phyloP scores from a whole-genome alignment of 1,140 invertebrate genomes.

The Agraylea sexmaculata region DNA sequence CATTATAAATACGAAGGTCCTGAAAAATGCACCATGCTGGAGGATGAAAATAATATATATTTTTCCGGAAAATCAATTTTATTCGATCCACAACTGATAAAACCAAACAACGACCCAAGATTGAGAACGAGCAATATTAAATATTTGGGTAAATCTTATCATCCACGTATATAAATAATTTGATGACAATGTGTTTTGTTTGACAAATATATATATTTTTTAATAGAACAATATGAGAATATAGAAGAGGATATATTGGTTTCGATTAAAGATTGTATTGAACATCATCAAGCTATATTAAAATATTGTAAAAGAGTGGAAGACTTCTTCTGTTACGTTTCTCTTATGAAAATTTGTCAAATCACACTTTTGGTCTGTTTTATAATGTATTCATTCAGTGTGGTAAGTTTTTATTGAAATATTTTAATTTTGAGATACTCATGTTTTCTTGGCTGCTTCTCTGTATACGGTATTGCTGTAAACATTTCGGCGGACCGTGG shows the following conservation, averaged over 20 bases:
- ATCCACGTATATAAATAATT: constrained; percentile 1
- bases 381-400: constrained; percentile 17
- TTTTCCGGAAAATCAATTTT: constrained; percentile 11
- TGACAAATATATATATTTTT: not conserved
- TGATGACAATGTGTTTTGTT: not conserved
- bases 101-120: not conserved
- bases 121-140: not conserved
- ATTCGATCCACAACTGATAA: constrained; percentile 6
- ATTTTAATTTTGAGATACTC: not conserved
- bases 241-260: constrained; percentile 6
- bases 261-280: constrained; percentile 13
- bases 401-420: constrained; percentile 10
- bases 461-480: too few relatives aligned
- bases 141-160: not conserved
- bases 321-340: constrained; percentile 12
- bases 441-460: too few relatives aligned
- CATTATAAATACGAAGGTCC: constrained; percentile 8
- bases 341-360: constrained; percentile 14
- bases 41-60: constrained; percentile 15
- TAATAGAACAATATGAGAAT: not conserved
- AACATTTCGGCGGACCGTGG: too few relatives aligned
- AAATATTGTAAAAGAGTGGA: constrained; percentile 13
- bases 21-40: constrained; percentile 15
- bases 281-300: constrained; percentile 16
- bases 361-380: constrained; percentile 16